Conservation (phyloP, 2,888 invertebrate species). For the Germaria angustata region DNA sequence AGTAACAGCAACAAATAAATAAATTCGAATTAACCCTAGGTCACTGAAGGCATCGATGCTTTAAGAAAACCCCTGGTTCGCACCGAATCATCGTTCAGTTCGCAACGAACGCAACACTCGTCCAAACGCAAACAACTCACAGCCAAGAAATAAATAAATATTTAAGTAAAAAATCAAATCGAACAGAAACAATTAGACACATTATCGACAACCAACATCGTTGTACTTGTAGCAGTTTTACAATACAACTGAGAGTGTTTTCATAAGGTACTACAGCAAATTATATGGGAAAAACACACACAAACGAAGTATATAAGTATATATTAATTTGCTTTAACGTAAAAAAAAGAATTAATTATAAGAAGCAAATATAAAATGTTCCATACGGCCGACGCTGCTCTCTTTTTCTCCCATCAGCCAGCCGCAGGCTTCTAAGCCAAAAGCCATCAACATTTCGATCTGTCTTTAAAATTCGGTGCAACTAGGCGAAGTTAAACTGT, state of each 20-base stretch:
- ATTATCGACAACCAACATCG: neutral
- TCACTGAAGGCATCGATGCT: conserved; percentile 57
- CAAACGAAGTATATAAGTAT: no score
- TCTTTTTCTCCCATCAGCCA: conserved; percentile 51
- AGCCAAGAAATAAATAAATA: neutral
- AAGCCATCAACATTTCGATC: conserved; percentile 36
- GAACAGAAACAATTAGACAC: neutral
- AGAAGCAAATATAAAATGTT: neutral
- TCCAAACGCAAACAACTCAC: conserved; percentile 34
- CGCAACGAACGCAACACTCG: conserved; percentile 60
- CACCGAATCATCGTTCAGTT: conserved; percentile 55
- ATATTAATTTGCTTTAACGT: no score
- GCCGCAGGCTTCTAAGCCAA: conserved; percentile 23
- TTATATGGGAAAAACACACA: neutral
- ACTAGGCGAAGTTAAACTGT: conserved; percentile 75
- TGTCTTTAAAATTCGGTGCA: conserved; percentile 77
- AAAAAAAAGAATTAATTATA: neutral
- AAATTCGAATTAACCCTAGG: conserved; percentile 43
- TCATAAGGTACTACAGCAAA: conserved; percentile 27
- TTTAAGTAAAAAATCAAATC: conserved; percentile 22
- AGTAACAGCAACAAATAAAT: conserved; percentile 22
- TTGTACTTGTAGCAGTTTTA: conserved; percentile 8
- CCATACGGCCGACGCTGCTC: conserved; percentile 6
- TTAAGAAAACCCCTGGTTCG: conserved; percentile 63
- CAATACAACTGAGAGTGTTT: conserved; percentile 8